Evolutionary conservation across 2,888 invertebrate genomes (phyloP).

Genomic region (Theristus sp.): DNA sequence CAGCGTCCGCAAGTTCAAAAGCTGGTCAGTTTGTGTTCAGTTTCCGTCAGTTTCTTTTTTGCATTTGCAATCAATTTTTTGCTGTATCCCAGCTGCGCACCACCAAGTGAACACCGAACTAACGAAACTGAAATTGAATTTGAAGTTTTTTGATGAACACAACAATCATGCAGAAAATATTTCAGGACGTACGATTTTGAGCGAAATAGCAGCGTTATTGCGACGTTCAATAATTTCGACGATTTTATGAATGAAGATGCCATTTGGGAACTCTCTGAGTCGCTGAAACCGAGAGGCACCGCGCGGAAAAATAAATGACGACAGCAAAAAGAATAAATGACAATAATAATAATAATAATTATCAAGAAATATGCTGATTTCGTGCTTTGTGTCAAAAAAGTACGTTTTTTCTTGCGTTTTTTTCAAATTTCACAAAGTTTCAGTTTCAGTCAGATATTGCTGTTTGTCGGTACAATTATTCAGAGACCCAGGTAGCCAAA

Average conservation of each 20-base stretch:
- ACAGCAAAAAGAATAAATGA: too few species aligned
- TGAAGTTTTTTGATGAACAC: not conserved
- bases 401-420: too few species aligned
- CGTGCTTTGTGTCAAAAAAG: too few species aligned
- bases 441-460: too few species aligned
- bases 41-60: not conserved
- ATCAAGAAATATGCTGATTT: too few species aligned
- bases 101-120: not conserved
- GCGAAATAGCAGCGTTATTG: constrained; percentile 75
- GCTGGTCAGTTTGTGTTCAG: constrained; percentile 46
- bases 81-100: too few species aligned
- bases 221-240: constrained; percentile 89
- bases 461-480: too few species aligned
- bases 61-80: not conserved
- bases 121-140: too few species aligned
- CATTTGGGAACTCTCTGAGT: constrained; percentile 94
- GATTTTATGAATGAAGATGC: constrained; percentile 86
- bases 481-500: too few species aligned
- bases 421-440: too few species aligned
- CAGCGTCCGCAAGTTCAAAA: constrained; percentile 90
- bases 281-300: constrained; percentile 63
- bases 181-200: constrained; percentile 71
- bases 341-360: too few species aligned
- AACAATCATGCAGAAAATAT: not conserved
- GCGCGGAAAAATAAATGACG: too few species aligned